Conservation (phyloP, 2,113 vertebrate genomes). For the Boulengeromyrus knoepffleri region DNA sequence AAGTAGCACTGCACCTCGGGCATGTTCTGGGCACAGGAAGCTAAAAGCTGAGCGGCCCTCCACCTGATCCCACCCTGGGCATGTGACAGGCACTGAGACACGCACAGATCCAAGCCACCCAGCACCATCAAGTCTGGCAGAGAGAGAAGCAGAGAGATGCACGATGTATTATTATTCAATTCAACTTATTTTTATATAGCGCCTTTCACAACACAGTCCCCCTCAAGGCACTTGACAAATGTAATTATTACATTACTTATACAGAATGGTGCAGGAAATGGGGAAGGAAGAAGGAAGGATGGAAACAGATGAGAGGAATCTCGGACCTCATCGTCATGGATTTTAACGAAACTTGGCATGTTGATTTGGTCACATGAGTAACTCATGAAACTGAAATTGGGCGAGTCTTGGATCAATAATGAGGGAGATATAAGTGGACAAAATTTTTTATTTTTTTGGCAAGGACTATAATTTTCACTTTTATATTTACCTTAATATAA, state of each 20-base stretch:
- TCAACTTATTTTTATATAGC: not conserved
- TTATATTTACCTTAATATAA: too few relatives aligned
- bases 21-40: slow-evolving; percentile 80
- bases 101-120: slow-evolving; percentile 73
- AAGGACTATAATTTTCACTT: too few relatives aligned
- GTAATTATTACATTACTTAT: not conserved
- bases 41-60: slow-evolving; percentile 75
- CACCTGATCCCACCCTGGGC: slow-evolving; percentile 66
- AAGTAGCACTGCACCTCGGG: slow-evolving; percentile 74
- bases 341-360: too few relatives aligned
- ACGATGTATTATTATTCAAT: not conserved
- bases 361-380: too few relatives aligned
- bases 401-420: too few relatives aligned
- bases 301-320: not conserved
- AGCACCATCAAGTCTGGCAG: slow-evolving; percentile 78
- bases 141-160: not conserved
- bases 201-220: not conserved
- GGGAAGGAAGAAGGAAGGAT: not conserved
- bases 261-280: not conserved
- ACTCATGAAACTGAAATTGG: too few relatives aligned
- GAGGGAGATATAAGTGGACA: too few relatives aligned
- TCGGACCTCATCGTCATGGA: too few relatives aligned
- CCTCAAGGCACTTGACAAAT: not conserved
- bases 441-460: too few relatives aligned
- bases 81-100: slow-evolving; percentile 66